These are phyloP conservation scores for Drosophila pseudotalamancana DNA, from an alignment of 2,888 invertebrate species.

Conservation along the genomic window DNA sequence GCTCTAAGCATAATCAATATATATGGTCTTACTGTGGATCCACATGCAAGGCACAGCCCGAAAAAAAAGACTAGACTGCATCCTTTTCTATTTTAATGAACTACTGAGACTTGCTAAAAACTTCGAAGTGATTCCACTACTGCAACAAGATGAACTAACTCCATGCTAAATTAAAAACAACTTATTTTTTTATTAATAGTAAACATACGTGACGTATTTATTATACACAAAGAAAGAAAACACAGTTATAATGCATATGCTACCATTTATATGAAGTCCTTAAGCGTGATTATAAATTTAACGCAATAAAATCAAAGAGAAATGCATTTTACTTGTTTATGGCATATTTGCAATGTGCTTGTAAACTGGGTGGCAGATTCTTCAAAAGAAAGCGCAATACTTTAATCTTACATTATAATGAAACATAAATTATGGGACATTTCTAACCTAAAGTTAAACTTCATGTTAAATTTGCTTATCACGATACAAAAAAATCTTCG, in stretches of 20 bases:
- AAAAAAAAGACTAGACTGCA: constrained; percentile 11
- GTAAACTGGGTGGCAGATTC: neutral
- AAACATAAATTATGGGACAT: neutral
- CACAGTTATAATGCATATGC: constrained; percentile 42
- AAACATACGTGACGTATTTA: constrained; percentile 72
- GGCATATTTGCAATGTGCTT: neutral
- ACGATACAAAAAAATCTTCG: constrained; percentile 9
- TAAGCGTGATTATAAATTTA: constrained; percentile 54
- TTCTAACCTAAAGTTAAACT: neutral
- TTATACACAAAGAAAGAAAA: constrained; percentile 34
- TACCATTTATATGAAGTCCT: constrained; percentile 36
- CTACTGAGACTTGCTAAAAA: neutral
- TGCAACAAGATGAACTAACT: constrained; percentile 39
- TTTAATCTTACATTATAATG: neutral
- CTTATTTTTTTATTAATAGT: constrained; percentile 47
- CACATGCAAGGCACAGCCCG: constrained; percentile 3
- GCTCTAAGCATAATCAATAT: constrained; percentile 59
- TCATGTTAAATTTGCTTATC: neutral
- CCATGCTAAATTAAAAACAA: constrained; percentile 40
- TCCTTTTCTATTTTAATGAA: neutral
- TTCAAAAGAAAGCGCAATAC: too few species aligned
- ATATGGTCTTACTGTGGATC: neutral
- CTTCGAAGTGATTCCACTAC: constrained; percentile 55
- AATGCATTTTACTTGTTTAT: constrained; percentile 7
- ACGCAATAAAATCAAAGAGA: constrained; percentile 48